Conservation (phyloP, 1,140 invertebrate species). For the Zaprionus inermis region DNA sequence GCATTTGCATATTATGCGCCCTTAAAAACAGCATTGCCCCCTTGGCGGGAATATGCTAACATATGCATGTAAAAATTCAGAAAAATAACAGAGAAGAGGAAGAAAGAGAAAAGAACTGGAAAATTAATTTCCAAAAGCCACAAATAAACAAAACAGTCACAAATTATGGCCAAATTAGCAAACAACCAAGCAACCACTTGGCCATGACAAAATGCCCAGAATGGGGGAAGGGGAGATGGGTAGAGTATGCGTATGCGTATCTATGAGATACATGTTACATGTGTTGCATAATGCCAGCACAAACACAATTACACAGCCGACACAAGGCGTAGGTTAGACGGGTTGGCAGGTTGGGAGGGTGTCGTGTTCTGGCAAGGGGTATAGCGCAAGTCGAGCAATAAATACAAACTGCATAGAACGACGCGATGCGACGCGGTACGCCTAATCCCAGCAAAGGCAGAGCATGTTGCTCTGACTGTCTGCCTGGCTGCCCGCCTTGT, state of each 20-base stretch:
- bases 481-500: background rate
- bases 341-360: background rate
- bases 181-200: constrained; percentile 67
- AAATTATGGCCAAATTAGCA: constrained; percentile 84
- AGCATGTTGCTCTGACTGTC: too few relatives aligned
- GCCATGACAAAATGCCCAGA: constrained; percentile 51
- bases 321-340: constrained; percentile 15
- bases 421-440: constrained; percentile 48
- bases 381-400: constrained; percentile 65
- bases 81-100: background rate
- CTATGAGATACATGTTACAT: constrained; percentile 79
- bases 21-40: background rate
- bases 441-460: constrained; percentile 54
- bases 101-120: constrained; percentile 46
- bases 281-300: constrained; percentile 70
- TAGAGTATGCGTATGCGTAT: constrained; percentile 41
- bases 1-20: constrained; percentile 37
- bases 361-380: background rate
- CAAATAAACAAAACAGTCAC: constrained; percentile 82
- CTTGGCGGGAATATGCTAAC: constrained; percentile 59
- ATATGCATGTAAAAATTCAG: constrained; percentile 58
- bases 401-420: constrained; percentile 84
- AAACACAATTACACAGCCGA: constrained; percentile 64
- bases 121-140: constrained; percentile 71
- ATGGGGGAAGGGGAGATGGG: background rate